These are phyloP conservation scores for Tortrix viridana DNA, from an alignment of 2,888 invertebrate genomes.

Conservation along the genomic window DNA sequence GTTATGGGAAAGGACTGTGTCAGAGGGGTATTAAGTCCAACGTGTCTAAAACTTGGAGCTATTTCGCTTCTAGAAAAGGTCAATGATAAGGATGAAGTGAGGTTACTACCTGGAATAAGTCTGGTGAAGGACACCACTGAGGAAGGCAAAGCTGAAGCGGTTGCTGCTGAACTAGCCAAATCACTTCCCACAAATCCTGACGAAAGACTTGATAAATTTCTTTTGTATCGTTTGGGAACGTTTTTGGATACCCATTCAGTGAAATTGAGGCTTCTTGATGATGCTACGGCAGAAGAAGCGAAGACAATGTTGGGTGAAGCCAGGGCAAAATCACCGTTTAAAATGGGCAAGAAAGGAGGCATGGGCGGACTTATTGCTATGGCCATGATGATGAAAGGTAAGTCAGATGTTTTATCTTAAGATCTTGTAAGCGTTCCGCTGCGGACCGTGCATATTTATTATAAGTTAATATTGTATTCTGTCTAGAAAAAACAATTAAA, in stretches of 20 bases:
- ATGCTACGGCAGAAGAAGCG: constrained; percentile 81
- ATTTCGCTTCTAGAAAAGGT: constrained; percentile 59
- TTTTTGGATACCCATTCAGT: constrained; percentile 88
- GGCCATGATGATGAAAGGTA: constrained; percentile 86
- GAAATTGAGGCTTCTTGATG: constrained; percentile 87
- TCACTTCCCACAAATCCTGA: constrained; percentile 89
- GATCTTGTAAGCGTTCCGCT: background rate
- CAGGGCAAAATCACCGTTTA: constrained; percentile 64
- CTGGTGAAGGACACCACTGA: constrained; percentile 86
- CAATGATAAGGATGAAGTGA: constrained; percentile 59
- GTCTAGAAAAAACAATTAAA: too few relatives aligned
- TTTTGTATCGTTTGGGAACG: constrained; percentile 87
- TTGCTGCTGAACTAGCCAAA: constrained; percentile 86
- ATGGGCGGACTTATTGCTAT: constrained; percentile 82
- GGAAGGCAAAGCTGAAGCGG: constrained; percentile 81
- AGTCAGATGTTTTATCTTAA: constrained; percentile 38
- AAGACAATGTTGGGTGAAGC: constrained; percentile 74
- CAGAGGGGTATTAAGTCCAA: constrained; percentile 57
- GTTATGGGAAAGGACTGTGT: constrained; percentile 59
- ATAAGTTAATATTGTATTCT: too few relatives aligned
- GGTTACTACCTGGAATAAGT: constrained; percentile 75
- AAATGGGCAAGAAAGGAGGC: constrained; percentile 66
- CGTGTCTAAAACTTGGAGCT: constrained; percentile 63
- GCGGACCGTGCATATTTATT: background rate
- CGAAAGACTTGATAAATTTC: constrained; percentile 88